Base-by-base conservation (phyloP, 2,797 vertebrate genomes). In the Phoxinus dragarum region DNA sequence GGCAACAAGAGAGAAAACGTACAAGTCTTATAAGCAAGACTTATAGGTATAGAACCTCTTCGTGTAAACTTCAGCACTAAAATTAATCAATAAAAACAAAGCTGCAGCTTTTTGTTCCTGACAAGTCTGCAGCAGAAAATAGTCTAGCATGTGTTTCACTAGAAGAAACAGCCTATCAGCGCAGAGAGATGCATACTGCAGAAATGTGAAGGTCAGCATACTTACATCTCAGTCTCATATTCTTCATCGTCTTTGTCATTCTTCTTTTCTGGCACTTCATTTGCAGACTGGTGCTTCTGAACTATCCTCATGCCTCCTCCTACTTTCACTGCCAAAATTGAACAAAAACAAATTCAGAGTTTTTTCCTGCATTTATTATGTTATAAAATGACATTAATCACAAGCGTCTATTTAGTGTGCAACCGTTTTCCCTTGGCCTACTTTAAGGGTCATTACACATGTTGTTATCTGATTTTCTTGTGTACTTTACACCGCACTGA, bases 251-350 rank as follows among this genome's bases (percentile, higher is more conserved):
- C 96, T 90, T 97, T 96, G 88, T 97, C 96, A 5, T 95, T 96
- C 86, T 93, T 96, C 9, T 97, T 97, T 5, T 91, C 96, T 90
- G 91, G 21, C 91, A 91, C 66, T 40, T 93, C 96, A 0, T 56
- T 87, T 36, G 92, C 75, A 54, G 96, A 91, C 2, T 95, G 97
- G 89, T 99, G 98, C 90, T 99, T 99, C 94, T 98, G 98, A 88
- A 99, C 98, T 90, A 99, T 99, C 88, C 98, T 95, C 98, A 98
- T 99, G 2, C 98, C 98, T 47, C 98, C 98, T 49, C 98, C 98
- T 72, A 97, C 98, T 91, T 98, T 99, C 79, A 99, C 98, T 99
- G 91, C 23, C 94, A 94, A 0, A 73, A 72, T 52, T 42, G 2
- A 86, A 86, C 19, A 73, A 82, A 74, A 56, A 68, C 40, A 31